These are phyloP conservation scores for Drosophila ambigua DNA, from an alignment of 1,140 invertebrate species.

Conservation along the genomic window DNA sequence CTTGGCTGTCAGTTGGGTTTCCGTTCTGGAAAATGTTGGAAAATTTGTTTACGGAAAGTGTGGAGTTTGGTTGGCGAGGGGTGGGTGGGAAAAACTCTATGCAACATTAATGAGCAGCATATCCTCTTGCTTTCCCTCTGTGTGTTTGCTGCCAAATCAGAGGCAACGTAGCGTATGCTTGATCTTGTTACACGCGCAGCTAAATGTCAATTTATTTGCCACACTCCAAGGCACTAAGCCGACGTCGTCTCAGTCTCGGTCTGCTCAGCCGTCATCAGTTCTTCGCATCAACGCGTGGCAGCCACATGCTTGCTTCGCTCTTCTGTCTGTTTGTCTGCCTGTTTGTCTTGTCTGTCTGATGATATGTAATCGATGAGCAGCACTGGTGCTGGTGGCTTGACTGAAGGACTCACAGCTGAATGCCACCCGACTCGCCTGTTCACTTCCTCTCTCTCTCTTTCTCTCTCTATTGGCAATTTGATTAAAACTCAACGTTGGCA, in stretches of 20 bases:
- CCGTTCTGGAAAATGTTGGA: conserved; percentile 30
- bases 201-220: conserved; percentile 82
- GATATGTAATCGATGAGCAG: conserved; percentile 76
- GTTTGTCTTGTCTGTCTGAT: conserved; percentile 17
- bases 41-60: conserved; percentile 43
- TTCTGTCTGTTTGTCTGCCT: conserved; percentile 1
- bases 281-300: conserved; percentile 7
- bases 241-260: conserved; percentile 15
- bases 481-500: conserved; percentile 60
- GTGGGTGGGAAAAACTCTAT: conserved; percentile 18
- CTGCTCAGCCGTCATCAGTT: not conserved
- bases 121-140: conserved; percentile 5
- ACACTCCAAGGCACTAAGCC: conserved; percentile 78
- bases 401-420: conserved; percentile 28
- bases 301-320: not conserved
- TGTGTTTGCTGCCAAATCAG: conserved; percentile 38
- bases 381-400: conserved; percentile 38
- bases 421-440: conserved; percentile 16
- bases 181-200: conserved; percentile 78
- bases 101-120: conserved; percentile 57
- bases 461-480: conserved; percentile 57
- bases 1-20: conserved; percentile 36
- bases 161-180: conserved; percentile 74
- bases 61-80: conserved; percentile 26
- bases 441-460: not conserved